Evolutionary conservation across 2,888 invertebrate genomes (phyloP).

Genomic region (Lasioglossum oenotherae): DNA sequence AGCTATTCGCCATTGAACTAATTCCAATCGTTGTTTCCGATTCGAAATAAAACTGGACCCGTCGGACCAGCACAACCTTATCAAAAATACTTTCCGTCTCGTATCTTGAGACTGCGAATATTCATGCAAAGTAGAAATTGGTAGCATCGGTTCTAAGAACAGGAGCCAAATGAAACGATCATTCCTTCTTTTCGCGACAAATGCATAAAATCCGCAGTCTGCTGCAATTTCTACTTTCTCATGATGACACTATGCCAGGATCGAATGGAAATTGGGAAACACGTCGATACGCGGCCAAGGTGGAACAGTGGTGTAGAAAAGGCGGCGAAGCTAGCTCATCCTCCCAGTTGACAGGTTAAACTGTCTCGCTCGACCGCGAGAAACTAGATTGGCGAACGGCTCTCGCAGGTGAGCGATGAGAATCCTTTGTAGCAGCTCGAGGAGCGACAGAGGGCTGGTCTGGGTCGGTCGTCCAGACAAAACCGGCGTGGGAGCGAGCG

Average conservation of each 20-base stretch:
- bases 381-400: slow-evolving; percentile 47
- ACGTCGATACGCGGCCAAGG: not conserved
- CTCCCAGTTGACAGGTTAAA: not conserved
- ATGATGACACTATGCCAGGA: not conserved
- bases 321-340: not conserved
- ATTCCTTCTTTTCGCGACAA: no score
- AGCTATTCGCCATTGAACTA: not conserved
- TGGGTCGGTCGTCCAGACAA: slow-evolving; percentile 70
- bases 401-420: slow-evolving; percentile 73
- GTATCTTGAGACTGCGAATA: no score
- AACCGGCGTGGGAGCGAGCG: slow-evolving; percentile 81
- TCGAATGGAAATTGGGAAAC: not conserved
- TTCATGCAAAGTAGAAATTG: no score
- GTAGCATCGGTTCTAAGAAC: no score
- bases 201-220: no score
- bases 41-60: not conserved
- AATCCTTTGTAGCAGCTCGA: slow-evolving; percentile 78
- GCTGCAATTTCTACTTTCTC: not conserved
- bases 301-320: not conserved
- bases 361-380: slow-evolving; percentile 32
- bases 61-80: not conserved
- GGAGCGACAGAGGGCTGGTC: slow-evolving; percentile 67
- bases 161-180: no score
- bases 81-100: not conserved
- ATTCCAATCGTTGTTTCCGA: not conserved